phyloP scores from a whole-genome alignment of 1,140 invertebrate species.

The Panulirus ornatus region DNA sequence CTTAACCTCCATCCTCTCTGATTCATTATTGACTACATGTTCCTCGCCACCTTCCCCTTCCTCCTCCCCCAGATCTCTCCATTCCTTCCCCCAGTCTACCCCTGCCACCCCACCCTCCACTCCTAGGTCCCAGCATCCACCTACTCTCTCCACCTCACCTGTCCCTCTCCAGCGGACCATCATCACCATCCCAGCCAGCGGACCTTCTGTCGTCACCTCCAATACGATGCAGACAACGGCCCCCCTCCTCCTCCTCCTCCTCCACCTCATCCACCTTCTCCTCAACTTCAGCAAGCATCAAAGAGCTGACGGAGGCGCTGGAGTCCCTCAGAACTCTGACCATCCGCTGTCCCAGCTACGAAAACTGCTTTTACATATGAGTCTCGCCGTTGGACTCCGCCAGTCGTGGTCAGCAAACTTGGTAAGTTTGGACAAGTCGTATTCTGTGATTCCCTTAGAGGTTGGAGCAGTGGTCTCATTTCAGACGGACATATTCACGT shows the following conservation, averaged over 20 bases:
- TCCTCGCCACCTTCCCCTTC: constrained; percentile 9
- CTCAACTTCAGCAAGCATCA: constrained; percentile 6
- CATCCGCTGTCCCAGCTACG: constrained; percentile 47
- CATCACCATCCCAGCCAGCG: constrained; percentile 13
- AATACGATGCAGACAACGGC: neutral
- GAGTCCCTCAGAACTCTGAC: constrained; percentile 23
- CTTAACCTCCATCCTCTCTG: neutral
- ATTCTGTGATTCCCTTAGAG: too few relatives aligned
- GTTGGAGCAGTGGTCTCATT: too few relatives aligned
- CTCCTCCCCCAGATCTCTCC: neutral
- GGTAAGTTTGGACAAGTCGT: too few relatives aligned
- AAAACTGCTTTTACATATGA: constrained; percentile 62
- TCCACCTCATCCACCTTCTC: neutral
- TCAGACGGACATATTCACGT: too few relatives aligned
- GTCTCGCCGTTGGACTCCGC: too few relatives aligned
- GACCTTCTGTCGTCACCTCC: neutral
- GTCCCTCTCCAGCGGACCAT: neutral
- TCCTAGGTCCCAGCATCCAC: neutral
- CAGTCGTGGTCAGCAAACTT: too few relatives aligned
- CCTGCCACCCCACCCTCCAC: neutral
- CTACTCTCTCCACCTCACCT: neutral
- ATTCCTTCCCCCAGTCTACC: neutral
- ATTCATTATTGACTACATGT: neutral
- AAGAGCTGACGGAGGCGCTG: neutral
- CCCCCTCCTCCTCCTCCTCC: neutral